Conservation (phyloP, 2,113 vertebrate genomes). For the Cacatua alba region DNA sequence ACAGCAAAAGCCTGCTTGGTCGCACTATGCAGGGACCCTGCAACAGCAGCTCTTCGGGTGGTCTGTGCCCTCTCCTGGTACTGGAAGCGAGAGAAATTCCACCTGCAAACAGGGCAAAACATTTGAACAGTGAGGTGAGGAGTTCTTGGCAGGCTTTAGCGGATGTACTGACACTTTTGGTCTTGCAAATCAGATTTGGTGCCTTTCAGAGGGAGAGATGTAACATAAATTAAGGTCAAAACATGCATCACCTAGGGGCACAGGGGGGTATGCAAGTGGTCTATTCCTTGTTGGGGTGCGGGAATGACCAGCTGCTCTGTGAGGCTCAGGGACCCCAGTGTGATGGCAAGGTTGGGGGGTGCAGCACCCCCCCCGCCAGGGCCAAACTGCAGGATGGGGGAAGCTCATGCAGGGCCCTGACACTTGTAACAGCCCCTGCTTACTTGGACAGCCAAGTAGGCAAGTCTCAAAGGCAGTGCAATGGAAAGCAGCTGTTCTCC, state of each 20-base stretch:
- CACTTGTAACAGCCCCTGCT: neutral
- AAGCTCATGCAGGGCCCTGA: neutral
- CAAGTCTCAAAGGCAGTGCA: accelerated
- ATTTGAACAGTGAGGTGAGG: neutral
- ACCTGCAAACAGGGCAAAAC: neutral
- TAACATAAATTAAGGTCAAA: neutral
- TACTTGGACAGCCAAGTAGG: neutral
- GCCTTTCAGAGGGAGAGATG: neutral
- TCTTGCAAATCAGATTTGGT: neutral
- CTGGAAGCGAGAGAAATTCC: neutral
- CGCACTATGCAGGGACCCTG: neutral
- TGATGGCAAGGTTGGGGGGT: neutral
- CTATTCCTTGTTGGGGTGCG: neutral
- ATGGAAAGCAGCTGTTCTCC: neutral
- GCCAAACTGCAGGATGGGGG: neutral
- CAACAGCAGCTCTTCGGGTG: neutral
- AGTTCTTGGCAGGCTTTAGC: neutral
- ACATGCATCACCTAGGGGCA: neutral
- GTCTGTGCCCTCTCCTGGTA: neutral
- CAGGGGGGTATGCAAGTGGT: neutral
- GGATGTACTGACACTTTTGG: neutral
- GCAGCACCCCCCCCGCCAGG: neutral
- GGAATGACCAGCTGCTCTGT: neutral
- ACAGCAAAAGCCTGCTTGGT: neutral
- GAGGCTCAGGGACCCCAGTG: neutral